Evolutionary conservation across 1,140 invertebrate species (phyloP), one percentile per base, ranked within the genome.

Genomic region (Drosophila santomea): DNA sequence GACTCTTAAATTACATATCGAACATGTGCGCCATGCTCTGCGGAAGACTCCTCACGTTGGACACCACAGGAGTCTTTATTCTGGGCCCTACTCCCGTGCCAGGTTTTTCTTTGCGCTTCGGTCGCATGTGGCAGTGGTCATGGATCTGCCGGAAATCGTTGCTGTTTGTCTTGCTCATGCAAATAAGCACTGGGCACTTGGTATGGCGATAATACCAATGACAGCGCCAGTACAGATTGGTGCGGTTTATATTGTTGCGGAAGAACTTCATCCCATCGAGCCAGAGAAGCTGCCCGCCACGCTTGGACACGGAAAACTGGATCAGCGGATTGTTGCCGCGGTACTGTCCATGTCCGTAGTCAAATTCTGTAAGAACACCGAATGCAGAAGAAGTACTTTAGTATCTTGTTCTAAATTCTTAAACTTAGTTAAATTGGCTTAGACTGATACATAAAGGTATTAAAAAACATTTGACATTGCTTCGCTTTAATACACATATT

Each of bases 151-250:
- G 89, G 56, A 92, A 92, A 50, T 92, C 91, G 12, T 36, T 89
- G 35, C 52, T 48, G 48, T 92, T 66, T 44, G 58, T 89, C 54
- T 92, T 92, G 54, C 84, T 92, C 91, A 92, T 92, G 61, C 86
- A 92, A 28, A 92, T 92, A 8, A 92, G 58, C 7, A 92, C 91
- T 1, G 91, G 91, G 45, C 91, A 92, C 14, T 91, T 86, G 6
- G 90, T 78, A 28, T 82, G 91, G 0, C 91, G 77, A 56, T 92
- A 92, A 47, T 92, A 92, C 91, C 90, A 91, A 55, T 92, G 91
- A 14, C 91, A 92, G n/a, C 91, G 89, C 91, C 91, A 92, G n/a
- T 89, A 92, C 15, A 83, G 64, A 54, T 92, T 92, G 3, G 80
- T 91, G 7, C 91, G 83, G 61, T 92, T 92, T 50, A 88, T 90